Percentiles rank a stretch among this genome's conserved stretches.
These are phyloP conservation scores for Nipponacmea schrenckii DNA, from an alignment of 2,888 invertebrate species.

Conservation along the genomic window DNA sequence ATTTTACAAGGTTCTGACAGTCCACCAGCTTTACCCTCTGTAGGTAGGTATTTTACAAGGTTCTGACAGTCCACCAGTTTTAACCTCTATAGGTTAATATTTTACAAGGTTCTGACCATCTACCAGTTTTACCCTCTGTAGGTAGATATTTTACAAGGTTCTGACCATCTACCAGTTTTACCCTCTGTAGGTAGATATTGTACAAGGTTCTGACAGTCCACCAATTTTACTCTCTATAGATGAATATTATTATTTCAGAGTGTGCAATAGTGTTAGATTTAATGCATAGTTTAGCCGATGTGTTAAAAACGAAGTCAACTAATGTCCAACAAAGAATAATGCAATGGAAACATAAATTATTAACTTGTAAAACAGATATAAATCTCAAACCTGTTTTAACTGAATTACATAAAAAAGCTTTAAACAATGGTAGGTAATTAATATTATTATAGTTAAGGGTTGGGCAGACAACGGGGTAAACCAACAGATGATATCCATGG, in stretches of 20 bases:
- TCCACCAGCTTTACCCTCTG: constrained; percentile 36
- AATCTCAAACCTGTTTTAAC: constrained; percentile 16
- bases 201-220: constrained; percentile 33
- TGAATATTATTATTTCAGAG: constrained; percentile 29
- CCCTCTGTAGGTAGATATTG: constrained; percentile 30
- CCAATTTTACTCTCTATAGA: no score
- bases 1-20: constrained; percentile 30
- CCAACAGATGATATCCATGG: no score
- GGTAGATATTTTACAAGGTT: constrained; percentile 23
- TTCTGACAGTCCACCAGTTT: constrained; percentile 29
- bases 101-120: constrained; percentile 31
- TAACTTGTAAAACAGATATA: constrained; percentile 33
- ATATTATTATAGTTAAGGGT: background rate
- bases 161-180: constrained; percentile 32
- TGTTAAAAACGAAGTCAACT: constrained; percentile 33
- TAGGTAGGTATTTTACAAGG: constrained; percentile 40
- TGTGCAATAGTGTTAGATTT: constrained; percentile 43
- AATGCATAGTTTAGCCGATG: constrained; percentile 42
- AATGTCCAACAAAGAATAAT: constrained; percentile 38
- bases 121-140: constrained; percentile 1
- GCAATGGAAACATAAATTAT: constrained; percentile 44
- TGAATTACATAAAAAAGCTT: constrained; percentile 29
- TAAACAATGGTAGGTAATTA: constrained; percentile 32
- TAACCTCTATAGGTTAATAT: constrained; percentile 32
- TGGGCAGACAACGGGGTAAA: no score